Base-by-base conservation (phyloP, 2,113 vertebrate genomes). In the Leucopsar rothschildi region DNA sequence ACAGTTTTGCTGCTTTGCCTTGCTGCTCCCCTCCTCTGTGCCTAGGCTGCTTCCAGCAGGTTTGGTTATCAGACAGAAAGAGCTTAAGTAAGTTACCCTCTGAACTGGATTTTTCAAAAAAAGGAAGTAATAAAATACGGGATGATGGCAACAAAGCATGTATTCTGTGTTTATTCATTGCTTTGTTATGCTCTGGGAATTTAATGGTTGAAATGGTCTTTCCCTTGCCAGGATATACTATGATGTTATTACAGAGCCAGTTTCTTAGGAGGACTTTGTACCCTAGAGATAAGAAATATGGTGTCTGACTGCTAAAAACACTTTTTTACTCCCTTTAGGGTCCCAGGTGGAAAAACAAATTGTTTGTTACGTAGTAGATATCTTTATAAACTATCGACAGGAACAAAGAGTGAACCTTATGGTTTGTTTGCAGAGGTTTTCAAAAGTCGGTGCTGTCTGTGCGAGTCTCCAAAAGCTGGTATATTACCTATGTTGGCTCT, bases 71-170 rank as follows among this genome's bases (percentile, higher is more conserved):
- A 15, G 49, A 63, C 33, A 64, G 44, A 82, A 66, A 31, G 22
- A 56, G 37, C 78, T 97, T 96, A 93, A 94, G 64, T 81, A 94
- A 94, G 50, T 24, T 90, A 42, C 75, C 40, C 69, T 86, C 90
- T 90, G 76, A 97, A 75, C 71, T 77, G 82, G 61, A 44, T 69
- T 91, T 71, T 75, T 44, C 68, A 89, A 59, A 81, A 44, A 19
- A 81, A 92, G 73, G 80, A 42, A 69, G 82, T 93, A 95, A 97
- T 92, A 84, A 72, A 92, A 94, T 83, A 90, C 1, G 28, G 71
- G 47, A 28, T 65, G 6, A 92, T 91, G 19, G 64, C 40, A 70
- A 27, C 15, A 40, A n/a, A 11, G 49, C 7, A 7, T 16, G 20
- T 86, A 28, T 80, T 78, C 47, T 39, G 64, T 39, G n/a, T 44